phyloP scores from a whole-genome alignment of 2,797 vertebrate genomes.

The Lepilemur septentrionalis region DNA sequence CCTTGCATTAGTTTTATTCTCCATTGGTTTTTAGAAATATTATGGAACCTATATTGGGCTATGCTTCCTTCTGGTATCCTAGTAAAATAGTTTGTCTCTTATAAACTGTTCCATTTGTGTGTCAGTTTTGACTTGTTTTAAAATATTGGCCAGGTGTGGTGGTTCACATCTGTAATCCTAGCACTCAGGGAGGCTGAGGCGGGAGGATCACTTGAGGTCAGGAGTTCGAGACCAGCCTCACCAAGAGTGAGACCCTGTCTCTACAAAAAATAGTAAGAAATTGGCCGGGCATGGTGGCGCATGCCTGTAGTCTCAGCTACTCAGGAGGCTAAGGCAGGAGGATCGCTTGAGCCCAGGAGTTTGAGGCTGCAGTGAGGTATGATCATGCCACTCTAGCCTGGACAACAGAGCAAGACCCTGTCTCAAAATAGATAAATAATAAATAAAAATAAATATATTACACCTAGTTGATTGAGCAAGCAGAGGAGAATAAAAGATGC shows the following conservation, averaged over 20 bases:
- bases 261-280: background rate
- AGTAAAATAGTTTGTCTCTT: conserved; percentile 6
- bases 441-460: too few species aligned
- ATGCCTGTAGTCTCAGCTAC: background rate
- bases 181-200: too few species aligned
- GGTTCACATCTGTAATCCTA: too few species aligned
- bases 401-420: background rate
- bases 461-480: conserved; percentile 1
- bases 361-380: background rate
- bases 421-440: background rate
- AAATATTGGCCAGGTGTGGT: background rate
- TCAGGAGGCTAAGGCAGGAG: background rate
- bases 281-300: background rate
- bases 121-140: conserved; percentile 35
- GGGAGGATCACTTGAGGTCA: too few species aligned
- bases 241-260: background rate
- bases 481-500: conserved; percentile 15
- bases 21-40: background rate
- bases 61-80: background rate
- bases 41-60: background rate
- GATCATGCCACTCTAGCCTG: background rate
- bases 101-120: conserved; percentile 16
- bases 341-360: background rate
- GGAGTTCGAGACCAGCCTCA: background rate
- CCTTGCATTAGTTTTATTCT: background rate